These are phyloP conservation scores for Catocala fraxini DNA, from an alignment of 2,888 invertebrate genomes.

Conservation along the genomic window DNA sequence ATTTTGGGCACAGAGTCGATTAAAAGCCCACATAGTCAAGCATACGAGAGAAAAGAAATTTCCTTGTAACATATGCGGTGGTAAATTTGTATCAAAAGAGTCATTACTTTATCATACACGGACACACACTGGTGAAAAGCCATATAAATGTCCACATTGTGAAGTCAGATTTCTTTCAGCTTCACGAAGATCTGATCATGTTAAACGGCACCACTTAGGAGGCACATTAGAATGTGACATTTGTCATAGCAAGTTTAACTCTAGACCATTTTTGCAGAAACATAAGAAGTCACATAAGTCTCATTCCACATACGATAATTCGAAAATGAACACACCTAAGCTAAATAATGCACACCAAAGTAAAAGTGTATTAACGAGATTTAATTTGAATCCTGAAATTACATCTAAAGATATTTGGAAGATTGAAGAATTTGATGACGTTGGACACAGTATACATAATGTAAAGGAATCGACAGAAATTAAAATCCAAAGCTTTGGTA, in stretches of 20 bases:
- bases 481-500: constrained; percentile 22
- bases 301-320: background rate
- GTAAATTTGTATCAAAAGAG: constrained; percentile 76
- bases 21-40: constrained; percentile 77
- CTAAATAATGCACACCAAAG: constrained; percentile 4
- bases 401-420: constrained; percentile 31
- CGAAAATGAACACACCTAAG: constrained; percentile 8
- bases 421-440: constrained; percentile 23
- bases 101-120: constrained; percentile 77
- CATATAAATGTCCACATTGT: constrained; percentile 72
- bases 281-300: constrained; percentile 55
- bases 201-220: constrained; percentile 66
- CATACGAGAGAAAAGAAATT: constrained; percentile 78
- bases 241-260: constrained; percentile 68
- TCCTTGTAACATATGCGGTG: constrained; percentile 64
- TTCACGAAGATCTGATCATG: constrained; percentile 71
- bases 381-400: constrained; percentile 3
- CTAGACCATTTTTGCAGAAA: constrained; percentile 59
- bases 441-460: constrained; percentile 24
- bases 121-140: constrained; percentile 78
- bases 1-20: constrained; percentile 74
- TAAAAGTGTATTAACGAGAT: constrained; percentile 3
- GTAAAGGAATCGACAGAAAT: constrained; percentile 24
- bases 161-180: constrained; percentile 69
- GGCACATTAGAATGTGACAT: constrained; percentile 65